phyloP scores from a whole-genome alignment of 2,888 invertebrate genomes.

The Eupeodes luniger region DNA sequence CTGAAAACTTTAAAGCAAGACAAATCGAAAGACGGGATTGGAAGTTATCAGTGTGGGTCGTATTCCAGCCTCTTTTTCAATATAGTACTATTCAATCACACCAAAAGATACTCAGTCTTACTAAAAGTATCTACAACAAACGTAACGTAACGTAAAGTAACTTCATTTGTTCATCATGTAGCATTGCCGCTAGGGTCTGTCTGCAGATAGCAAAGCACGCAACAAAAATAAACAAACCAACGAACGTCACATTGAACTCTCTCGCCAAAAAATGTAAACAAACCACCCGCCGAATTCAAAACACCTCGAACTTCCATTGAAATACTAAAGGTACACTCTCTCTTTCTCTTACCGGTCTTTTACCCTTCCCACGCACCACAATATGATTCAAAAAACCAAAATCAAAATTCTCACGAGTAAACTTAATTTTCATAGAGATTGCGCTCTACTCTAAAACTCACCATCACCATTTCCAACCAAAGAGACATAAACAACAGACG shows the following conservation, averaged over 20 bases:
- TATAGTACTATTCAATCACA: background rate
- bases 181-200: background rate
- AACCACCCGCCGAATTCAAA: conserved; percentile 57
- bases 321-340: background rate
- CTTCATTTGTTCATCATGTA: background rate
- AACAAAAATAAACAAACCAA: conserved; percentile 10
- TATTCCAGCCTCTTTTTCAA: no score
- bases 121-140: background rate
- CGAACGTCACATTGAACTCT: conserved; percentile 30
- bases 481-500: background rate
- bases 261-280: conserved; percentile 68
- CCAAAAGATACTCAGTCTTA: background rate
- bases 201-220: background rate
- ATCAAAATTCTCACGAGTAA: background rate
- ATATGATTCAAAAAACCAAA: background rate
- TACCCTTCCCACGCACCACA: background rate
- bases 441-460: conserved; percentile 22
- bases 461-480: conserved; percentile 9
- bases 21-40: no score
- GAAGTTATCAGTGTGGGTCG: no score
- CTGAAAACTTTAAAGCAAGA: no score
- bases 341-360: conserved; percentile 36
- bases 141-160: conserved; percentile 19
- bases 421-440: conserved; percentile 39
- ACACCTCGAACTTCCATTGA: conserved; percentile 5